Evolutionary conservation across 2,888 invertebrate species (phyloP).

Genomic region (Gerosis bhagava): DNA sequence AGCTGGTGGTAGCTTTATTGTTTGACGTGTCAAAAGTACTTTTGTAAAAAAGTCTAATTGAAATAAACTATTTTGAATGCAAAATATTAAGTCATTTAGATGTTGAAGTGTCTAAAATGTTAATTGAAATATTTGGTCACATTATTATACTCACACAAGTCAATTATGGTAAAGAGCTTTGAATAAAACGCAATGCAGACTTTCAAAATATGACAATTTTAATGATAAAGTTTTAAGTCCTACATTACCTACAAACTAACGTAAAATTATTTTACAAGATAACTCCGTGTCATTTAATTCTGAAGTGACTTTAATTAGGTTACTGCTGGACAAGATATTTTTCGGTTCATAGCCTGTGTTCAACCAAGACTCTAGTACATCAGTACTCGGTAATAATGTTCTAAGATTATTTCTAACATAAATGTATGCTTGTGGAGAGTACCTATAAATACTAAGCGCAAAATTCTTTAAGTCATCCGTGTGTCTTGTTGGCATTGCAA

Average conservation of each 20-base stretch:
- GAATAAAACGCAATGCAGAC: too few species aligned
- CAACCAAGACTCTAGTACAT: slow-evolving; percentile 66
- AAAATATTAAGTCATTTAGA: too few species aligned
- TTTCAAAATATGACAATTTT: slow-evolving; percentile 34
- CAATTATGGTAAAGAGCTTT: too few species aligned
- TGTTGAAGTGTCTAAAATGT: too few species aligned
- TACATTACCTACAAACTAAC: slow-evolving; percentile 41
- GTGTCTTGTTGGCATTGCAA: slow-evolving; percentile 72
- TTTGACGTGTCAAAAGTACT: too few species aligned
- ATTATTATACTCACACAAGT: too few species aligned
- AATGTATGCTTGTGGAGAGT: slow-evolving; percentile 73
- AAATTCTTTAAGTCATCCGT: slow-evolving; percentile 74
- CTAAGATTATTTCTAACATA: slow-evolving; percentile 69
- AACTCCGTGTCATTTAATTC: slow-evolving; percentile 68
- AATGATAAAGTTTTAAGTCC: slow-evolving; percentile 37
- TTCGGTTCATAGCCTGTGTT: slow-evolving; percentile 61
- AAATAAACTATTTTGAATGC: too few species aligned
- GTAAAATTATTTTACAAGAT: slow-evolving; percentile 64
- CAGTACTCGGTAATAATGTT: slow-evolving; percentile 70
- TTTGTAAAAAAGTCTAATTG: too few species aligned
- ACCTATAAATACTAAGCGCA: slow-evolving; percentile 70
- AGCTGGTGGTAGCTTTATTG: too few species aligned
- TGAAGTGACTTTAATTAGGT: slow-evolving; percentile 60
- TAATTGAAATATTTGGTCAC: too few species aligned
- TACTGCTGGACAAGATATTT: slow-evolving; percentile 54